A percentile compares a stretch with the other conserved stretches of the same genome.
phyloP scores from a whole-genome alignment of 2,888 invertebrate genomes.

The Megastigmus dorsalis region DNA sequence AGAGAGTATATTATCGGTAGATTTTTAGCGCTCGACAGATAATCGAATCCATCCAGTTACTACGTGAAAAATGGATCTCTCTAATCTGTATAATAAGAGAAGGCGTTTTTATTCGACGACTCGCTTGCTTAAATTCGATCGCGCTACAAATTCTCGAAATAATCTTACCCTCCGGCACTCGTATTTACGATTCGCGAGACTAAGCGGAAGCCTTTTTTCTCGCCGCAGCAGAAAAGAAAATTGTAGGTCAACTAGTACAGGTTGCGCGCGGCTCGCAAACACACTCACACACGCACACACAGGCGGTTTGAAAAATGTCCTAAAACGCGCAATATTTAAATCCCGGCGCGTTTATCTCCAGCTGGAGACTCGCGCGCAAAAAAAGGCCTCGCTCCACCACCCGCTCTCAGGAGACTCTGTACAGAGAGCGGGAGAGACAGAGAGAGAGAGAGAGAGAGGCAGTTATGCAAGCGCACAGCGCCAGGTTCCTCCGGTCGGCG shows the following conservation, averaged over 20 bases:
- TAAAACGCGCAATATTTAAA: constrained; percentile 25
- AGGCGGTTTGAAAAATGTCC: too few species aligned
- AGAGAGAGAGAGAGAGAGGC: too few species aligned
- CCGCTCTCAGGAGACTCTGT: not conserved
- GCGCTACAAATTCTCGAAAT: not conserved
- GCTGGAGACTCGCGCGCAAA: not conserved
- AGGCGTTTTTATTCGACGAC: too few species aligned
- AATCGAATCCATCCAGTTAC: too few species aligned
- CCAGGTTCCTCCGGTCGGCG: not conserved
- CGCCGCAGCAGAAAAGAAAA: not conserved
- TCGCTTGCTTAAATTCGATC: not conserved
- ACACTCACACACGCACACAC: too few species aligned
- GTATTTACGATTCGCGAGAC: not conserved
- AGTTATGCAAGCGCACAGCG: constrained; percentile 4
- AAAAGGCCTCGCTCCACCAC: not conserved
- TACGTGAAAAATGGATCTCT: too few species aligned
- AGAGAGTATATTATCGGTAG: too few species aligned
- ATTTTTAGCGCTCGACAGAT: too few species aligned
- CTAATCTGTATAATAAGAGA: too few species aligned
- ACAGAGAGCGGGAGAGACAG: too few species aligned
- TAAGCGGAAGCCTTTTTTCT: not conserved
- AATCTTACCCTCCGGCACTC: constrained; percentile 19
- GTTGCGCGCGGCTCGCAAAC: too few species aligned
- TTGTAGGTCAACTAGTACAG: constrained; percentile 7
- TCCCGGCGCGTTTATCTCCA: constrained; percentile 26